Percentiles rank a stretch among this genome's conserved stretches.
phyloP scores from a whole-genome alignment of 2,888 invertebrate species.

The Autographa gamma region DNA sequence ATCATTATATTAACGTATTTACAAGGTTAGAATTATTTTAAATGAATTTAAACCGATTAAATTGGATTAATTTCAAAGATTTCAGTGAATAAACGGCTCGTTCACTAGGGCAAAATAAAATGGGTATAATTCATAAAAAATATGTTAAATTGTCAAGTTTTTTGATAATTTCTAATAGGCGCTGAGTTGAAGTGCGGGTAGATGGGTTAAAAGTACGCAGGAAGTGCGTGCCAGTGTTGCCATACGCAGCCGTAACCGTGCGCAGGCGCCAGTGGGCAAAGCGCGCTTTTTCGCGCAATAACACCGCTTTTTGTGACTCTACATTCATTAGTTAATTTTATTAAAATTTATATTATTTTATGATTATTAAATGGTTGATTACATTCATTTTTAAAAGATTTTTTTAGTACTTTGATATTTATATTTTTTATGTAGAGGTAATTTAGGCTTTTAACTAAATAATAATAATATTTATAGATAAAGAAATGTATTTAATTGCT shows the following conservation, averaged over 20 bases:
- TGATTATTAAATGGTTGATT: constrained; percentile 12
- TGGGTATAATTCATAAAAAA: constrained; percentile 68
- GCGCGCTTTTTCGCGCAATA: constrained; percentile 21
- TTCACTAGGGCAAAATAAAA: constrained; percentile 67
- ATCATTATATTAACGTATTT: constrained; percentile 11
- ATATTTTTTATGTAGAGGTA: background rate
- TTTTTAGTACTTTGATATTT: background rate
- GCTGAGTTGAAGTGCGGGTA: constrained; percentile 82
- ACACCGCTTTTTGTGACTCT: constrained; percentile 19
- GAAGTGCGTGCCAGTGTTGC: constrained; percentile 79
- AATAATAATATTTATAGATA: background rate
- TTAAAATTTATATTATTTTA: constrained; percentile 16
- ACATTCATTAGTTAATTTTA: constrained; percentile 26
- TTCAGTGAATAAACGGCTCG: constrained; percentile 23
- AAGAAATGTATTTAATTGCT: background rate
- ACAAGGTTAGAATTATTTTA: constrained; percentile 30
- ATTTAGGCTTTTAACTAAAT: background rate
- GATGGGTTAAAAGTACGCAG: constrained; percentile 73
- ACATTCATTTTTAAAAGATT: background rate
- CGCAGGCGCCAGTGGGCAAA: constrained; percentile 59
- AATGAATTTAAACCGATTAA: constrained; percentile 20
- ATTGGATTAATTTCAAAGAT: constrained; percentile 14
- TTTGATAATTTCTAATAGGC: constrained; percentile 83
- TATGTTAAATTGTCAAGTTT: constrained; percentile 77
- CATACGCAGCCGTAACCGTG: constrained; percentile 78